phyloP scores from a whole-genome alignment of 2,113 vertebrate genomes.

The Phyllostomus discolor region DNA sequence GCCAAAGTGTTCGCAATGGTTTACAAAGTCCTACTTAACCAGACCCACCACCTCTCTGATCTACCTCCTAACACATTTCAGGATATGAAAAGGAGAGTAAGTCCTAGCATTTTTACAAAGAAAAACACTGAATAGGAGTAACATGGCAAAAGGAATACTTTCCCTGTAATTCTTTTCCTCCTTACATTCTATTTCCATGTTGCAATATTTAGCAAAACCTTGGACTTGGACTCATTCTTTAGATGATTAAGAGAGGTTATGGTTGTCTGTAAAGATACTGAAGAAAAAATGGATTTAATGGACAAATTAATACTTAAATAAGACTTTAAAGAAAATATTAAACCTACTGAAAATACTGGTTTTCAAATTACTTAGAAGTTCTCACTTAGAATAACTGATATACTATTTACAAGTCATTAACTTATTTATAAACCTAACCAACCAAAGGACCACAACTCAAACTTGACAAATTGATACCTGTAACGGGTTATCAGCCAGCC shows the following conservation, averaged over 20 bases:
- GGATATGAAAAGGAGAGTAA: neutral
- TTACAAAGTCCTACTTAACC: neutral
- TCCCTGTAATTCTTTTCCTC: fast-evolving
- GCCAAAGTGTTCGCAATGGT: neutral
- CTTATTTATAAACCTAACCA: neutral
- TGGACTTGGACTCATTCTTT: neutral
- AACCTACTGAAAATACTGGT: neutral
- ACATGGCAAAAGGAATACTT: neutral
- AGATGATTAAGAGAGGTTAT: neutral
- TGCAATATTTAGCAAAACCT: neutral
- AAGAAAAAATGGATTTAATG: neutral
- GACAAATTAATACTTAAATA: neutral
- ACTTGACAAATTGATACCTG: neutral
- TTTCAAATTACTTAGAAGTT: neutral
- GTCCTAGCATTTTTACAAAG: neutral
- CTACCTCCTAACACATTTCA: neutral
- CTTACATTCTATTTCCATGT: neutral
- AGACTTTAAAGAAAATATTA: neutral
- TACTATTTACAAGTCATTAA: neutral
- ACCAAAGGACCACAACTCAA: neutral
- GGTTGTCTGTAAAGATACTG: neutral
- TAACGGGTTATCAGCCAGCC: neutral
- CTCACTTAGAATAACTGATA: neutral
- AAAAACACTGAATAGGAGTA: neutral
- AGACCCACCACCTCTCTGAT: neutral